phyloP scores from a whole-genome alignment of 2,888 invertebrate species.

The Leptinotarsa haldemani region DNA sequence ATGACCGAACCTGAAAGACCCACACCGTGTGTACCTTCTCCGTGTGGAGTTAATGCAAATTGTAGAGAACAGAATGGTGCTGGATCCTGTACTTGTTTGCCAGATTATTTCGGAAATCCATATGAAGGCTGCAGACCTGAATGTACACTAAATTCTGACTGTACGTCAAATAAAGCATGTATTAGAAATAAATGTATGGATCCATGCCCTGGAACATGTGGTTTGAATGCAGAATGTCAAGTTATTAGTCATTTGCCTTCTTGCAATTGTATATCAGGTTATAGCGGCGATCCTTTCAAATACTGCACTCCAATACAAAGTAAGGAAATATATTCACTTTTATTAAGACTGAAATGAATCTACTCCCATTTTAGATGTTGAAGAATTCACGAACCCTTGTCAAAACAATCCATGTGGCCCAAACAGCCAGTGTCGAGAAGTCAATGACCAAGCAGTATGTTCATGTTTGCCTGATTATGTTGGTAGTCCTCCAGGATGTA shows the following conservation, averaged over 20 bases:
- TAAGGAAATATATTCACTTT: conserved; percentile 19
- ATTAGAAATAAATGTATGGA: conserved; percentile 73
- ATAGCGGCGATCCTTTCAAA: conserved; percentile 81
- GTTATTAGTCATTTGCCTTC: conserved; percentile 81
- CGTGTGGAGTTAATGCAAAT: conserved; percentile 78
- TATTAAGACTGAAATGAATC: background rate
- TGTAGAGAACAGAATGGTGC: conserved; percentile 74
- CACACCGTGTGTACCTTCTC: conserved; percentile 73
- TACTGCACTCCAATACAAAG: conserved; percentile 67
- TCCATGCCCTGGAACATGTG: conserved; percentile 80
- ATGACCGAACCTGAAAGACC: conserved; percentile 54
- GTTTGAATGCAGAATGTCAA: conserved; percentile 79
- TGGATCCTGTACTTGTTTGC: conserved; percentile 70
- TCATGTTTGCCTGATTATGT: conserved; percentile 79
- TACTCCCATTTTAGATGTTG: conserved; percentile 43
- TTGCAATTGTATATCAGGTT: conserved; percentile 76
- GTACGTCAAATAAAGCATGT: conserved; percentile 75
- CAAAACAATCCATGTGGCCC: conserved; percentile 84
- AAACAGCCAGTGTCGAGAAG: conserved; percentile 80
- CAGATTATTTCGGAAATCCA: conserved; percentile 74
- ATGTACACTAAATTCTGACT: conserved; percentile 75
- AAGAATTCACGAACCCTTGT: conserved; percentile 72
- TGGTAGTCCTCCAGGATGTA: conserved; percentile 83
- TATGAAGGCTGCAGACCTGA: conserved; percentile 74
- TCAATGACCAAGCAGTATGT: conserved; percentile 82